Conservation (phyloP, 2,888 invertebrate genomes). For the Nemurella pictetii region DNA sequence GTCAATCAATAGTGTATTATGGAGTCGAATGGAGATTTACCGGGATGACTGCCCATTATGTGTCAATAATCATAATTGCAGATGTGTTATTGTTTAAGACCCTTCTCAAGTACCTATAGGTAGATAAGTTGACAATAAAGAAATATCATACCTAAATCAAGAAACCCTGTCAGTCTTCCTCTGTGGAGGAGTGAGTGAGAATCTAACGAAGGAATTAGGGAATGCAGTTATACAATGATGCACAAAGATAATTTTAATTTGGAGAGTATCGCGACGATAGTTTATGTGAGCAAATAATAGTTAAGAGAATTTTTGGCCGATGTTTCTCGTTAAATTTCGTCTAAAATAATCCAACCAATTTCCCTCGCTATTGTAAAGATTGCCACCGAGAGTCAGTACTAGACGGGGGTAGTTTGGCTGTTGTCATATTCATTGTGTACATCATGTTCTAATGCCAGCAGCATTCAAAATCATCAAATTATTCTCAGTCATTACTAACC, state of each 20-base stretch:
- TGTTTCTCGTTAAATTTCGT: neutral
- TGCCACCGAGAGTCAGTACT: neutral
- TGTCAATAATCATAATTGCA: constrained; percentile 8
- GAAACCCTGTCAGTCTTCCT: constrained; percentile 41
- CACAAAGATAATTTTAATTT: neutral
- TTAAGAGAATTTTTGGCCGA: neutral
- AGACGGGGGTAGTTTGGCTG: neutral
- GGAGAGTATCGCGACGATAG: neutral
- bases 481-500: neutral
- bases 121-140: constrained; percentile 40
- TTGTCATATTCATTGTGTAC: neutral
- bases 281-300: neutral
- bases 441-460: neutral
- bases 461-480: neutral
- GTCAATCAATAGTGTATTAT: neutral
- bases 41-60: neutral
- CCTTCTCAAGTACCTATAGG: neutral
- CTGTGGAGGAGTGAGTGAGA: constrained; percentile 37
- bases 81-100: neutral
- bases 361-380: neutral
- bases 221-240: neutral
- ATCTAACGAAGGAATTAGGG: neutral
- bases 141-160: constrained; percentile 31
- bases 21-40: neutral
- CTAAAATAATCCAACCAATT: neutral